Evolutionary conservation across 2,797 vertebrate genomes (phyloP), one percentile per base, ranked within the genome.

Genomic region (Limosa lapponica): DNA sequence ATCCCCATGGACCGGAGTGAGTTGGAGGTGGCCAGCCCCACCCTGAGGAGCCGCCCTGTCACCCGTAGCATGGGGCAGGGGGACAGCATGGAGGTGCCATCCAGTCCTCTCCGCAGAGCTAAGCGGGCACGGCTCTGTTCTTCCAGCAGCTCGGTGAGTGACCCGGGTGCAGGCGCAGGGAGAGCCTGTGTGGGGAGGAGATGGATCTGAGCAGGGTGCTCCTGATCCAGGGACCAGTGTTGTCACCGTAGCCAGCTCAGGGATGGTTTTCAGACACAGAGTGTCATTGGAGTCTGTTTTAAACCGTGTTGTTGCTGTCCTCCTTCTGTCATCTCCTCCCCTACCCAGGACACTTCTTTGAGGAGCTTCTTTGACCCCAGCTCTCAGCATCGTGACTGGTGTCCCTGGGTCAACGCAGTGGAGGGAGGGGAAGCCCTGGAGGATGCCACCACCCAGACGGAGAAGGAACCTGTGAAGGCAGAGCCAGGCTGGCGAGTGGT

Each of bases 381-480:
- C 11, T 98, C 98, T 49, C 99, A 99, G 97, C 99, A 99, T 95
- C 98, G 99, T 19, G 99, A 99, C 90, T 99, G 99, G 99, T 99
- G 99, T 94, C 99, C 99, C 20, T 99, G 99, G 99, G 97, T 99
- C 73, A 98, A 97, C 5, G 23, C 90, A 4, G 97, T 88, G 13
- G 82, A 97, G 39, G 98, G 97, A 59, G 95, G 97, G 44, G 93
- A 83, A 10, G 7, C n/a, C 61, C 64, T 34, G 95, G 98, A 92
- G 10, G 91, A 88, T 6, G 3, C 78, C n/a, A 14, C 25, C 1
- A 27, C 55, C 0, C 91, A 87, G 25, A 2, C 0, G 0, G 75
- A 94, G 16, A 77, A 77, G 24, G 54, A 90, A 22, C 25, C 85
- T 1, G 24, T 4, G 0, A 95, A 78, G 39, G 71, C 89, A 10